These are phyloP conservation scores for Micoletzkya japonica DNA, from an alignment of 2,888 invertebrate genomes.

Conservation along the genomic window DNA sequence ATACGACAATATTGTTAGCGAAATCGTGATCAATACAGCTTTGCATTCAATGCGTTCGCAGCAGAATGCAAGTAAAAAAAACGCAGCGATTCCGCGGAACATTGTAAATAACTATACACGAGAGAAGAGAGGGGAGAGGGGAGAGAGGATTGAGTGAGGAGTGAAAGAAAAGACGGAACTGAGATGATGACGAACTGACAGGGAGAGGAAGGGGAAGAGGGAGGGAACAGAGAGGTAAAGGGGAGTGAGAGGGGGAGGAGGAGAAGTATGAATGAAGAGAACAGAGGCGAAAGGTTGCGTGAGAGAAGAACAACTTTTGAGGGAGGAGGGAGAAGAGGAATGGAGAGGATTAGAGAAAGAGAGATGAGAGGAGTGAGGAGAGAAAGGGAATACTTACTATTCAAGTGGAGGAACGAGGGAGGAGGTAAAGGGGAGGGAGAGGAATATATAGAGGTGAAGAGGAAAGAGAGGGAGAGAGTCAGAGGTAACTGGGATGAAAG, in stretches of 20 bases:
- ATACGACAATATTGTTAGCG: no score
- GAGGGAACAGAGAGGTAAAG: not conserved
- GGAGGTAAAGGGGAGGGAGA: no score
- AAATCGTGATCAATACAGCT: no score
- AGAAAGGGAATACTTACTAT: no score
- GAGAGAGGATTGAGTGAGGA: not conserved
- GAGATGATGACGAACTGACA: not conserved
- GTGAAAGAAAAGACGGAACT: conserved; percentile 8
- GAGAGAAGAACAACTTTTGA: conserved; percentile 4
- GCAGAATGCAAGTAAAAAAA: no score
- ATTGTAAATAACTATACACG: not conserved
- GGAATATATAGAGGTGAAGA: not conserved
- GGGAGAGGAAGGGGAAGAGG: not conserved
- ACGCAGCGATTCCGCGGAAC: no score
- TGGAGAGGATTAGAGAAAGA: not conserved
- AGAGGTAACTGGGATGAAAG: not conserved
- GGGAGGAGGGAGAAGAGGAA: not conserved
- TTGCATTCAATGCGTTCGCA: no score
- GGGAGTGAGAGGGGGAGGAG: not conserved
- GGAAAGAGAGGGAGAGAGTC: not conserved
- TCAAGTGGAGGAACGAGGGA: no score
- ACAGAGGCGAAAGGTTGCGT: not conserved
- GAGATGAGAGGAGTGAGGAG: not conserved
- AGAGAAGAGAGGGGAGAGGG: conserved; percentile 6
- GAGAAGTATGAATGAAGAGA: not conserved